These are phyloP conservation scores for Eumerus sabulonum DNA, from an alignment of 2,888 invertebrate species.

Conservation along the genomic window DNA sequence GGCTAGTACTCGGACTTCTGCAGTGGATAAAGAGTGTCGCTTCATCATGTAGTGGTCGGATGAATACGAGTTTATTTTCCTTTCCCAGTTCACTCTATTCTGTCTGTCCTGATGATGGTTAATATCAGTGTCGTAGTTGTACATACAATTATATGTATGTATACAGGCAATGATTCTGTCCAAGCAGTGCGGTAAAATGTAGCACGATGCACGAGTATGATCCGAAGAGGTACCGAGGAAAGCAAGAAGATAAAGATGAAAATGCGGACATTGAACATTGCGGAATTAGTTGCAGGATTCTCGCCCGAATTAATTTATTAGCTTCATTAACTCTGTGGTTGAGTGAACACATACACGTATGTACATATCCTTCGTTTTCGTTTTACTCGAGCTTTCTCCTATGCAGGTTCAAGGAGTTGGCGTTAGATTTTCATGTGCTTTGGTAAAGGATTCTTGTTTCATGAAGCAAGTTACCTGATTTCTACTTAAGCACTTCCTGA, in stretches of 20 bases:
- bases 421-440: no score
- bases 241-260: slow-evolving; percentile 11
- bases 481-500: no score
- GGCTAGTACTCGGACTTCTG: slow-evolving; percentile 26
- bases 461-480: no score
- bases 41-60: slow-evolving; percentile 38
- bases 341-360: slow-evolving; percentile 6
- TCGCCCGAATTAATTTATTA: slow-evolving; percentile 75
- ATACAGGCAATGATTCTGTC: slow-evolving; percentile 8
- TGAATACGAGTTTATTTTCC: slow-evolving; percentile 5
- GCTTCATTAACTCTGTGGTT: slow-evolving; percentile 74
- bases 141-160: no score
- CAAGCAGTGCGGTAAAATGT: slow-evolving; percentile 51
- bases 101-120: slow-evolving; percentile 35
- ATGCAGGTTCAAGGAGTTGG: no score
- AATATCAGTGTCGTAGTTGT: slow-evolving; percentile 41
- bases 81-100: no score
- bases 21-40: slow-evolving; percentile 34
- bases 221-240: background rate
- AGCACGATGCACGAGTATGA: slow-evolving; percentile 19
- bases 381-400: no score
- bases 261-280: slow-evolving; percentile 22
- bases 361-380: no score
- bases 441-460: no score
- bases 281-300: slow-evolving; percentile 40